A percentile compares a stretch with the other conserved stretches of the same genome.
phyloP scores from a whole-genome alignment of 2,113 vertebrate species.

The Tichodroma muraria region DNA sequence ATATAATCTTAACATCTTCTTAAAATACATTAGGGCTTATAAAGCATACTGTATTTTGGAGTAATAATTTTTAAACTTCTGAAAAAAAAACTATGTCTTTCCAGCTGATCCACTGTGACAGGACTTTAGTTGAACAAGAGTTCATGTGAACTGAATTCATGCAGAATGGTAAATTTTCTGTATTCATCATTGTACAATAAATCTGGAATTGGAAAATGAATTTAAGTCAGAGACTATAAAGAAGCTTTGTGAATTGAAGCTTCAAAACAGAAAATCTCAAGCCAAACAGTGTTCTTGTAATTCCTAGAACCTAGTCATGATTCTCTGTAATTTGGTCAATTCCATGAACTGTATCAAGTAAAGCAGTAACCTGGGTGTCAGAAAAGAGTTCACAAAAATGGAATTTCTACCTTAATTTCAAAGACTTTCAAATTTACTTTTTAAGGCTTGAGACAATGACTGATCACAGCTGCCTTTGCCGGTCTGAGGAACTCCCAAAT shows the following conservation, averaged over 20 bases:
- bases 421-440: not conserved
- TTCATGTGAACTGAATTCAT: not conserved
- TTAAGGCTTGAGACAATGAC: not conserved
- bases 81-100: not conserved
- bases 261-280: not conserved
- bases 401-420: not conserved
- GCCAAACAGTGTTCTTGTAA: not conserved
- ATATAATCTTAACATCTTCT: not conserved
- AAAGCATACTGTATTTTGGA: not conserved
- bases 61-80: not conserved
- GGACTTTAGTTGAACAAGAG: not conserved
- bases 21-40: not conserved
- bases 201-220: not conserved
- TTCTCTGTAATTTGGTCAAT: not conserved
- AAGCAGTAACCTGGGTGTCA: not conserved
- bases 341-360: not conserved
- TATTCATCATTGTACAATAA: not conserved
- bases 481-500: not conserved
- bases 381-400: not conserved
- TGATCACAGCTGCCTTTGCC: fast-evolving
- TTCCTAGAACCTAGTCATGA: not conserved
- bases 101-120: not conserved
- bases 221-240: not conserved
- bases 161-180: not conserved
- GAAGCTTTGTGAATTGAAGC: not conserved